These are phyloP conservation scores for Anas platyrhynchos DNA, from an alignment of 2,113 vertebrate genomes.

Conservation along the genomic window DNA sequence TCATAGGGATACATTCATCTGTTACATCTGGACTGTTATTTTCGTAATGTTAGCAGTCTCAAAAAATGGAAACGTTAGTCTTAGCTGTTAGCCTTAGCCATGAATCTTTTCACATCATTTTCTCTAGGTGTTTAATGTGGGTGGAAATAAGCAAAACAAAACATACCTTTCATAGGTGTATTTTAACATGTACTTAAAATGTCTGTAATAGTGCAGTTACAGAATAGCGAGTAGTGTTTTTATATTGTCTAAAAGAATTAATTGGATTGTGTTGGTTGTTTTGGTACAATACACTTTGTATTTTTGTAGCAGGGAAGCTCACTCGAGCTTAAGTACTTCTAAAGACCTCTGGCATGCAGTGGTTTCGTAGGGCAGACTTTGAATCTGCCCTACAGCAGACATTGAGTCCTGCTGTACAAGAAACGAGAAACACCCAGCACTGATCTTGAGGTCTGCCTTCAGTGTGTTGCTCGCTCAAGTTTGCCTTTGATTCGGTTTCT, in stretches of 20 bases:
- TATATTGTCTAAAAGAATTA: background rate
- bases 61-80: accelerated
- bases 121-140: background rate
- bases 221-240: background rate
- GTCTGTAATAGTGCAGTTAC: background rate
- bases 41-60: background rate
- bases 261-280: background rate
- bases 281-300: background rate
- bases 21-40: background rate
- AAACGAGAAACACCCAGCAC: background rate
- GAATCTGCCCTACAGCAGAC: too few relatives aligned
- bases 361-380: background rate
- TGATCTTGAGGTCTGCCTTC: background rate
- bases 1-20: background rate
- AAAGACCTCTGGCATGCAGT: background rate
- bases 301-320: background rate
- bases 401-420: background rate
- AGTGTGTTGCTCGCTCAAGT: background rate
- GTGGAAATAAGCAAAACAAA: background rate
- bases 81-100: background rate
- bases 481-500: background rate
- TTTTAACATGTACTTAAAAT: background rate
- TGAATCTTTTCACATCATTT: background rate
- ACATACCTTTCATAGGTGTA: background rate
- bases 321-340: background rate